Percentiles rank a stretch among this genome's conserved stretches.
Evolutionary conservation across 2,797 vertebrate genomes (phyloP).

Genomic region (Crenichthys baileyi): DNA sequence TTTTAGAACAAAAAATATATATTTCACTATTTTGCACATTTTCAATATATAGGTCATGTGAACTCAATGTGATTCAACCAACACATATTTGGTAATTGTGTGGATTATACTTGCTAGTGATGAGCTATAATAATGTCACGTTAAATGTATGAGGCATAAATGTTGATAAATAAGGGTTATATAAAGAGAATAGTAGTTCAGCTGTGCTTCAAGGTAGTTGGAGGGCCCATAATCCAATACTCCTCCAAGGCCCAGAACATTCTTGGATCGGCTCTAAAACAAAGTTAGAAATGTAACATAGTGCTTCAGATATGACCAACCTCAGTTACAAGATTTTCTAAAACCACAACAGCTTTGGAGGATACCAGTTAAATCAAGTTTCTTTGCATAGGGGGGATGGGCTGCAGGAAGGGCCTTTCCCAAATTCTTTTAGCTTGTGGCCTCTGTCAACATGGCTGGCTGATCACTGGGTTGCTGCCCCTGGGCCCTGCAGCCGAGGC

Average conservation of each 20-base stretch:
- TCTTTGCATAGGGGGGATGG: constrained; percentile 60
- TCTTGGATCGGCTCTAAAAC: not conserved
- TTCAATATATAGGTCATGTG: not conserved
- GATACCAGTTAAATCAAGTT: constrained; percentile 61
- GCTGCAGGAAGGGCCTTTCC: constrained; percentile 71
- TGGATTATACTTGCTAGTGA: not conserved
- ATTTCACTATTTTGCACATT: not conserved
- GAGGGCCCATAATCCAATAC: not conserved
- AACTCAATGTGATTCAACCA: not conserved
- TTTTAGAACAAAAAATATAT: too few species aligned
- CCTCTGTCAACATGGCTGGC: constrained; percentile 77
- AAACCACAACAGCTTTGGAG: constrained; percentile 40
- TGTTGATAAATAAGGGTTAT: not conserved
- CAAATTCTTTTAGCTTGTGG: constrained; percentile 75
- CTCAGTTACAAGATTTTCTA: constrained; percentile 35
- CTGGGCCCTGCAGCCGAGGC: constrained; percentile 67
- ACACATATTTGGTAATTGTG: not conserved
- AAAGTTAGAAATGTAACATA: constrained; percentile 2
- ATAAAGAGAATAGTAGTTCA: not conserved
- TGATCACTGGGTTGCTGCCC: constrained; percentile 74
- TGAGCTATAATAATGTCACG: not conserved
- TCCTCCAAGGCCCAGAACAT: not conserved
- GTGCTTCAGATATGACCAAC: constrained; percentile 20
- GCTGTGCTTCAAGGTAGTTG: not conserved
- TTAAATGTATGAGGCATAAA: not conserved